Evolutionary conservation across 1,140 invertebrate genomes (phyloP), one percentile per base, ranked within the genome.

Genomic region (Caenorhabditis tropicalis): DNA sequence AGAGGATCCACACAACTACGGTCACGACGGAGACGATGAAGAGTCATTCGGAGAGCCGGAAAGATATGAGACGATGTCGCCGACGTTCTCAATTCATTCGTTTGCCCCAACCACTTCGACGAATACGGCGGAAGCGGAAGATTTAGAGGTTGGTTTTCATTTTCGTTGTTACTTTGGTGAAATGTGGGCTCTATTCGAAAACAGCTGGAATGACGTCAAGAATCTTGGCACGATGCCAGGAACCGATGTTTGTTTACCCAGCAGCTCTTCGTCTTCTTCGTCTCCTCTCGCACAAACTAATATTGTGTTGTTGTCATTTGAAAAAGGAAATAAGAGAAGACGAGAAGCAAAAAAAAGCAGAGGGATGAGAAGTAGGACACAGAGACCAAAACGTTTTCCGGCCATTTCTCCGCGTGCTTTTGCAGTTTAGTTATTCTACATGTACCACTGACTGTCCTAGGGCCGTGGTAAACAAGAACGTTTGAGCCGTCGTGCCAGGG

Each of bases 231-330:
- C 29, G 12, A 9, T 7, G 65, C 65, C 65, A 74, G 43, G 29
- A 74, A 36, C 10, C 16, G 15, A 4, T 19, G 36, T 74, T 74
- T 74, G 65, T 74, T 74, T 46, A 74, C 36, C 9, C 36, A 74
- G 65, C 65, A 65, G 58, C 58, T 51, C 58, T 3, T 10, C n/a
- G 10, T 27, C 21, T 36, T 33, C 58, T 21, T 33, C 29, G 33
- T 27, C 19, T n/a, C 19, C 24, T 36, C 31, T 33, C 31, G 1
- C 65, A 21, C 36, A 16, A 74, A 46, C 65, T 74, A 74, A 74
- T 74, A 74, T 74, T 74, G 19, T 74, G 33, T 74, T 46, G 65
- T 74, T 74, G 65, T 74, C 65, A 74, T 74, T 74, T 15, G n/a
- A 74, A 74, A 74, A 74, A 29, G n/a, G 10, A 24, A 43, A 29